Base-by-base conservation (phyloP, 2,113 vertebrate species). In the Serinus canaria region DNA sequence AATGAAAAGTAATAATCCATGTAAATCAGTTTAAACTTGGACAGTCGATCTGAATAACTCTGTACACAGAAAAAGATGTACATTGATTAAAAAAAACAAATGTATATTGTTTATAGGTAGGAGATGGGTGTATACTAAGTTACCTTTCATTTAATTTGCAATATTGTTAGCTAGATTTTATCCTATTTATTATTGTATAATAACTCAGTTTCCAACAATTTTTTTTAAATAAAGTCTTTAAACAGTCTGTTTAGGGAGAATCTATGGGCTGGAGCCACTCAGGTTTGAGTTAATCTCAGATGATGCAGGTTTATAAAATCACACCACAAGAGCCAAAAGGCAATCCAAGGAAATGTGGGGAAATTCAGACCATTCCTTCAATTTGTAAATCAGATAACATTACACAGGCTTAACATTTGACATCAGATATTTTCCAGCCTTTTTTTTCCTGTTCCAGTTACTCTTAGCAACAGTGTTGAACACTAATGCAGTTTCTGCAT, bases 381-480 rank as follows among this genome's bases (percentile, higher is more conserved):
- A 55, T 27, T 53, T 72, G 16, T 15, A 58, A 75, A 64, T 84
- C 85, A 86, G 87, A 78, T 43, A 87, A 88, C 56, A 59, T 92
- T 90, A 84, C 13, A 16, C 37, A 68, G 76, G 80, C 77, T 94
- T 96, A 66, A 73, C 79, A 84, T 88, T 62, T 87, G 84, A 89
- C 83, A 90, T 94, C 78, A 87, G 76, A 73, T 77, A 86, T 87
- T 95, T 96, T 90, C 84, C 60, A 92, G 83, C 33, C 28, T 94
- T 76, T 72, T 55, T 70, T 33, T 10, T 21, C 62, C 62, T 89
- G 39, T 91, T 85, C 59, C 55, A 82, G 88, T 94, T 94, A 95
- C 92, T 97, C 91, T 83, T 88, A 89, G 80, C 85, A 95, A 78
- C 92, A 90, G 60, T 77, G 74, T 75, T 82, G 95, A 97, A 93